Percentiles rank a stretch among this genome's conserved stretches.
These are phyloP conservation scores for Xyliphius kryptos DNA, from an alignment of 2,113 vertebrate genomes.

Conservation along the genomic window DNA sequence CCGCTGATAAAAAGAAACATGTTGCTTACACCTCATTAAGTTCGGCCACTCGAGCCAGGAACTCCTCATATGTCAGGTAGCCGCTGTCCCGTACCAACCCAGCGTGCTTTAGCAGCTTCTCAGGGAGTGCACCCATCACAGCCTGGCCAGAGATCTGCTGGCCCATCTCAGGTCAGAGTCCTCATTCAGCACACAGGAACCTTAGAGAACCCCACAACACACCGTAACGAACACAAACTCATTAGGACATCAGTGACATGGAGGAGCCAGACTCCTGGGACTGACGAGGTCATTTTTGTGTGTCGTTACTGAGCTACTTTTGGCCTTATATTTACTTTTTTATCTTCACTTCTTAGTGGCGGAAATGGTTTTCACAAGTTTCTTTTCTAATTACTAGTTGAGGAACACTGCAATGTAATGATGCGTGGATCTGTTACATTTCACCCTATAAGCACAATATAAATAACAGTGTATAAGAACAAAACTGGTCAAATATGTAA, in stretches of 20 bases:
- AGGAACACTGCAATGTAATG: too few species aligned
- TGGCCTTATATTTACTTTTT: too few species aligned
- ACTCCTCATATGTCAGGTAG: slow-evolving; percentile 92
- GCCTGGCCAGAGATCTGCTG: slow-evolving; percentile 89
- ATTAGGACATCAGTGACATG: too few species aligned
- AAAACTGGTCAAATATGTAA: neutral
- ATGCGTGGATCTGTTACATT: too few species aligned
- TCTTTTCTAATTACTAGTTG: too few species aligned
- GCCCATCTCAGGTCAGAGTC: slow-evolving; percentile 73
- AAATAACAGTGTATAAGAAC: neutral
- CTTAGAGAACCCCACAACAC: slow-evolving; percentile 48
- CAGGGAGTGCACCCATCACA: slow-evolving; percentile 83
- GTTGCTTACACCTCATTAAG: slow-evolving; percentile 91
- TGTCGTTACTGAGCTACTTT: too few species aligned
- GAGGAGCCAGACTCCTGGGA: too few species aligned
- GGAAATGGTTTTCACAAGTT: too few species aligned
- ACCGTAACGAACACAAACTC: neutral
- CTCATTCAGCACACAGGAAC: slow-evolving; percentile 62
- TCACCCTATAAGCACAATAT: too few species aligned
- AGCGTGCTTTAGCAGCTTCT: slow-evolving; percentile 88
- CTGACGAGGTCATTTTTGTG: too few species aligned
- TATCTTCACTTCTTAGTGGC: too few species aligned
- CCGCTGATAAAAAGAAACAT: neutral
- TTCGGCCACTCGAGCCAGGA: slow-evolving; percentile 91
- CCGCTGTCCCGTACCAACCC: slow-evolving; percentile 86